phyloP scores from a whole-genome alignment of 2,797 vertebrate genomes.

The Cheirogaleus major region DNA sequence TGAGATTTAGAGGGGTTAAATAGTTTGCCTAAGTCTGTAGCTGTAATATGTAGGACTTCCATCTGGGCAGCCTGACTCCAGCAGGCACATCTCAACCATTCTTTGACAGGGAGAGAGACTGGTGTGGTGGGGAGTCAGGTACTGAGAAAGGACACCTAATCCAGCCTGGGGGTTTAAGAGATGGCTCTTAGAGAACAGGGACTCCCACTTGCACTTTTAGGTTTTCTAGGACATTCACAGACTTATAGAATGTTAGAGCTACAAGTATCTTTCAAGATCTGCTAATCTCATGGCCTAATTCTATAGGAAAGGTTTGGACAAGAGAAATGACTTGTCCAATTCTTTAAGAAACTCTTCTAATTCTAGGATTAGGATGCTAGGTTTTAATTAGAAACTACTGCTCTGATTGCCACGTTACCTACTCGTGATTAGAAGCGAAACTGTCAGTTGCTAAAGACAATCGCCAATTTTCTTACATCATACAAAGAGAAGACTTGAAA shows the following conservation, averaged over 20 bases:
- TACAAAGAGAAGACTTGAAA: not conserved
- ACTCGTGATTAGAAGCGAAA: slow-evolving; percentile 21
- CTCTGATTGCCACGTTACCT: not conserved
- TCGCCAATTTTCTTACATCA: not conserved
- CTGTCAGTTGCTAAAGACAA: not conserved
- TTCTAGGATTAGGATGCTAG: not conserved
- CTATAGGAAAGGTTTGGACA: not conserved
- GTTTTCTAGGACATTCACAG: not conserved
- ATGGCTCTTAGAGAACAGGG: not conserved
- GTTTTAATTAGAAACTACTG: not conserved
- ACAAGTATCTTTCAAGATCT: not conserved
- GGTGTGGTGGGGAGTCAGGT: not conserved
- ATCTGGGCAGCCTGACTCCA: not conserved
- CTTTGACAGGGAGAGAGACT: not conserved
- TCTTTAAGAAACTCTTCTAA: not conserved
- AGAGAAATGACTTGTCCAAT: not conserved
- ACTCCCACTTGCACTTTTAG: not conserved
- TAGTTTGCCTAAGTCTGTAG: not conserved
- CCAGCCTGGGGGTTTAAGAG: not conserved
- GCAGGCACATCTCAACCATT: not conserved
- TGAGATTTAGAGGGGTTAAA: not conserved
- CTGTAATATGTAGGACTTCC: not conserved
- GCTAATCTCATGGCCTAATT: not conserved
- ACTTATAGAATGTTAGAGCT: not conserved
- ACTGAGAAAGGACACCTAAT: not conserved